Conservation (phyloP, 2,888 invertebrate species). For the Smittia aterrima region DNA sequence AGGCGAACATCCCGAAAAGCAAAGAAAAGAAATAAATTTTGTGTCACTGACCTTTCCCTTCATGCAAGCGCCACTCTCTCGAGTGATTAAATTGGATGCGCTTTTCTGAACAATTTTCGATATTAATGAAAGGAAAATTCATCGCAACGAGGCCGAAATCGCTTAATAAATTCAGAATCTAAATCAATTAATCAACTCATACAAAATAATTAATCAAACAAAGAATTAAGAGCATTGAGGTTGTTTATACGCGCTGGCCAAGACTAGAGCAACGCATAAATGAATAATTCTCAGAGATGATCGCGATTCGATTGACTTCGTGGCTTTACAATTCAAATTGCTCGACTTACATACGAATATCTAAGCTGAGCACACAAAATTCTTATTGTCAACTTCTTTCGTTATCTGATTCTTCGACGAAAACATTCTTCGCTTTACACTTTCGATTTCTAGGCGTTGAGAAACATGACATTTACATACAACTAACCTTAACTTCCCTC, state of each 20-base stretch:
- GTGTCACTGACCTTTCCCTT: slow-evolving; percentile 18
- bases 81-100: neutral
- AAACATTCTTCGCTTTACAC: neutral
- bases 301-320: neutral
- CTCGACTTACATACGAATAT: neutral
- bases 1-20: too few relatives aligned
- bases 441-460: slow-evolving; percentile 1
- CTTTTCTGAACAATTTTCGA: neutral
- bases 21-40: neutral
- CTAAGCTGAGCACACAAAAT: neutral
- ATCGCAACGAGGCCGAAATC: neutral
- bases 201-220: slow-evolving; percentile 3
- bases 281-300: neutral
- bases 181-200: slow-evolving; percentile 15
- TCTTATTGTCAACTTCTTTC: neutral
- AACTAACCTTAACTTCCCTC: slow-evolving; percentile 5
- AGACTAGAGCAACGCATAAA: neutral
- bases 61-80: slow-evolving; percentile 12
- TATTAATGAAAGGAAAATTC: neutral
- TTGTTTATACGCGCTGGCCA: neutral
- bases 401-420: neutral
- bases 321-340: neutral
- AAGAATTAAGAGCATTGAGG: neutral
- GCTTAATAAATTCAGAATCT: neutral
- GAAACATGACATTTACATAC: neutral